Evolutionary conservation across 2,797 vertebrate species (phyloP).

Genomic region (Cossypha heuglini): DNA sequence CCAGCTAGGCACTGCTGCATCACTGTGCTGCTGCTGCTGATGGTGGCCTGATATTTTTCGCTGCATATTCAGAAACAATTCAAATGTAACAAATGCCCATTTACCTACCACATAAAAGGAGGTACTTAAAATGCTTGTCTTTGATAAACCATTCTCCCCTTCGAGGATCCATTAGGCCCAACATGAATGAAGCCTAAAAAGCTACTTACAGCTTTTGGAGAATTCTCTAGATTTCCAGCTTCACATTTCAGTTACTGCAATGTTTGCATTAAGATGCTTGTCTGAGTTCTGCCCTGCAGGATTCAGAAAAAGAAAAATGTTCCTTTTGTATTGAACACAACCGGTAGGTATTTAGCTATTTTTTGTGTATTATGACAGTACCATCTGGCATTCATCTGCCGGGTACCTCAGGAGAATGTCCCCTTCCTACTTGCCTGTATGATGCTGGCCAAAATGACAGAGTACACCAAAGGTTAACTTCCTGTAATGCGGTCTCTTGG

Average conservation of each 20-base stretch:
- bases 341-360: slow-evolving; percentile 1
- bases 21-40: neutral
- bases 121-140: slow-evolving; percentile 19
- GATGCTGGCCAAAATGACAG: slow-evolving; percentile 13
- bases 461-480: slow-evolving; percentile 41
- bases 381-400: slow-evolving; percentile 64
- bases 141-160: slow-evolving; percentile 23
- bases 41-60: neutral
- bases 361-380: slow-evolving; percentile 51
- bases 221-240: slow-evolving; percentile 31
- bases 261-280: slow-evolving; percentile 50
- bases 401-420: slow-evolving; percentile 33
- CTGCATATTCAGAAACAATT: slow-evolving; percentile 10
- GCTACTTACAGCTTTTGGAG: slow-evolving; percentile 28
- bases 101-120: neutral
- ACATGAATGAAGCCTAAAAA: slow-evolving; percentile 14
- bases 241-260: neutral
- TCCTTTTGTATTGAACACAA: slow-evolving; percentile 23
- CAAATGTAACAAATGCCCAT: neutral
- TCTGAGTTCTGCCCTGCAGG: slow-evolving; percentile 44
- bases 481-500: slow-evolving; percentile 14
- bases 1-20: neutral
- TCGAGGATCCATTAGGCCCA: slow-evolving; percentile 5
- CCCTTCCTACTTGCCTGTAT: slow-evolving; percentile 20
- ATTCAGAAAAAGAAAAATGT: slow-evolving; percentile 31